These are phyloP conservation scores for Lontra canadensis DNA, from an alignment of 2,113 vertebrate species.

Conservation along the genomic window DNA sequence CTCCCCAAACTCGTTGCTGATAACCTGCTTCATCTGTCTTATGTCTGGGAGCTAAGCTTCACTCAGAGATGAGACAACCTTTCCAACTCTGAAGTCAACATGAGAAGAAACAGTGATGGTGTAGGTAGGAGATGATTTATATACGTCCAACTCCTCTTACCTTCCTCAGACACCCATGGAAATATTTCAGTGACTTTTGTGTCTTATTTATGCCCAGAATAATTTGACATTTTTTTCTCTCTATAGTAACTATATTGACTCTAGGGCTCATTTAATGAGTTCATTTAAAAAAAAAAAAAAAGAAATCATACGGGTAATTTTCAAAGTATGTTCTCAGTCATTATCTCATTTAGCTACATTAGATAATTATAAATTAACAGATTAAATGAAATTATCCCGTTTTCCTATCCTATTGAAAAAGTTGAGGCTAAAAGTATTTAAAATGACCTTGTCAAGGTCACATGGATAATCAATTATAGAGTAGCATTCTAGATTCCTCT, in stretches of 20 bases:
- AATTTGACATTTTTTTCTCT: background rate
- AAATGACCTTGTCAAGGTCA: background rate
- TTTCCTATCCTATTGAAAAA: background rate
- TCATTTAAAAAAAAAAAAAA: background rate
- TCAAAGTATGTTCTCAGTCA: background rate
- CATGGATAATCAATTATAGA: background rate
- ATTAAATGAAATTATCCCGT: background rate
- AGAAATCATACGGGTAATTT: conserved; percentile 10
- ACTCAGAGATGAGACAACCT: conserved; percentile 67
- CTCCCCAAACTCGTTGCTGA: conserved; percentile 70
- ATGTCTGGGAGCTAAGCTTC: conserved; percentile 60
- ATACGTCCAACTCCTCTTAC: background rate
- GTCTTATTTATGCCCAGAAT: background rate
- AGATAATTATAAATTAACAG: background rate
- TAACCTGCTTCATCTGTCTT: conserved; percentile 84
- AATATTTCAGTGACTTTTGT: conserved; percentile 59
- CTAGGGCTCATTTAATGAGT: background rate
- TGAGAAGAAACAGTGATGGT: conserved; percentile 82
- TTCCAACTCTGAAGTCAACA: conserved; percentile 74
- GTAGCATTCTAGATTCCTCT: background rate
- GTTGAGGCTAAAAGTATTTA: background rate
- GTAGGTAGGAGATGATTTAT: conserved; percentile 64
- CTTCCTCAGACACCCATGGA: conserved; percentile 48
- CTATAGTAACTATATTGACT: background rate
- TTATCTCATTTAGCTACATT: background rate